Base-by-base conservation (phyloP, 2,797 vertebrate genomes). In the Pelobates cultripes region DNA sequence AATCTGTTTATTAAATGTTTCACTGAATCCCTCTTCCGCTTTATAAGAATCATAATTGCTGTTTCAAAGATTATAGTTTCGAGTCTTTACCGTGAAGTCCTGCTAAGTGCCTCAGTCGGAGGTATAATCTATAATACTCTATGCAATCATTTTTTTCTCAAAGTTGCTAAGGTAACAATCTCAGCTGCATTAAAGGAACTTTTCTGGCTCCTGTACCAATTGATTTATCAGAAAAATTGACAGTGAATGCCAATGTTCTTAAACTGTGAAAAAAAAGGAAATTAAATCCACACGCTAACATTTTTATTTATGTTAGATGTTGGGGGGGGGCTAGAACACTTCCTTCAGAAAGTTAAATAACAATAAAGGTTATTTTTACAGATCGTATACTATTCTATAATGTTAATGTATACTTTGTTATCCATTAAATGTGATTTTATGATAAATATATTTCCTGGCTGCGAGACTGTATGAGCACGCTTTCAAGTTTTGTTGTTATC, bases 151-250 rank as follows among this genome's bases (percentile, higher is more conserved):
- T 79, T 63, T 45, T 63, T 40, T 43, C 6, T 63, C 43, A 41
- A 41, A 60, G 77, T 63, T 71, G 77, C 55, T 63, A 61, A 70
- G 68, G 43, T 51, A 71, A 79, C 51, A 45, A 71, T 72, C 69
- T 40, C 55, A 5, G 3, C 17, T 17, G 44, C 43, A 10, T 78
- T 44, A 51, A 70, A 70, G 67, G 41, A 28, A 42, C 4, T 28
- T 55, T 53, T 44, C 10, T 41, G 28, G 45, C 15, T 53, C 45
- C 14, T 73, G 17, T 15, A 55, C 9, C 53, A 73, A 55, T 73
- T 73, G 70, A 55, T 73, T 53, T 73, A 57, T 55, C 17, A 53
- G 51, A 14, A 7, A 40, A 55, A 4, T 55, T 73, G n/a, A 55
- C 17, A 57, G 70, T 40, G 3, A 1, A 3, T 51, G 7, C 61